phyloP scores from a whole-genome alignment of 2,888 invertebrate genomes.

The Brachypalpus laphriformis region DNA sequence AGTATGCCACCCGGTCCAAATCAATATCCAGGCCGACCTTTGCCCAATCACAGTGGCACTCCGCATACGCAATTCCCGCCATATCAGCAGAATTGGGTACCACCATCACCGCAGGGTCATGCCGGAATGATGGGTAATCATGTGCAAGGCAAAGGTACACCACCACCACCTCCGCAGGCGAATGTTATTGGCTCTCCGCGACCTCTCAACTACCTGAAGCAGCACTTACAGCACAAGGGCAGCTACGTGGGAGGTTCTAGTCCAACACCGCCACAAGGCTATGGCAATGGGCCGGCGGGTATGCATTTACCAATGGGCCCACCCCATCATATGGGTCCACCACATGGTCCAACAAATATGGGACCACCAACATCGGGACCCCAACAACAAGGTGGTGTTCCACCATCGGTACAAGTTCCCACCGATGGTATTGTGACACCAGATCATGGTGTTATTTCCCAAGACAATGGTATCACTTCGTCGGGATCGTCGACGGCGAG shows the following conservation, averaged over 20 bases:
- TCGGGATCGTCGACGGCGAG: slow-evolving; percentile 82
- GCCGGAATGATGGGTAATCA: slow-evolving; percentile 82
- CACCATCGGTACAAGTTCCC: slow-evolving; percentile 61
- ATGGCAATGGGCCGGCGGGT: slow-evolving; percentile 83
- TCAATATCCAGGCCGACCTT: slow-evolving; percentile 84
- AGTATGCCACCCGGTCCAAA: slow-evolving; percentile 82
- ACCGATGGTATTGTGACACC: slow-evolving; percentile 80
- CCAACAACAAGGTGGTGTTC: slow-evolving; percentile 77
- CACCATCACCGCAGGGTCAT: slow-evolving; percentile 80
- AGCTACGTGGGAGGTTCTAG: slow-evolving; percentile 84
- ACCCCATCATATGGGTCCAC: slow-evolving; percentile 84
- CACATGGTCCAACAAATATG: slow-evolving; percentile 88
- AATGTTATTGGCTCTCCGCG: slow-evolving; percentile 83
- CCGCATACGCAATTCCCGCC: slow-evolving; percentile 83
- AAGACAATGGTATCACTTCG: slow-evolving; percentile 85
- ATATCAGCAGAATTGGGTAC: slow-evolving; percentile 82
- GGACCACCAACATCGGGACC: slow-evolving; percentile 85
- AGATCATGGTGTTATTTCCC: slow-evolving; percentile 83
- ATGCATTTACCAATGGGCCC: slow-evolving; percentile 86
- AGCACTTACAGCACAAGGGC: slow-evolving; percentile 89
- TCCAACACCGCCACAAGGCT: slow-evolving; percentile 85
- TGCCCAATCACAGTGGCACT: slow-evolving; percentile 84
- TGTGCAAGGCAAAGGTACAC: slow-evolving; percentile 81
- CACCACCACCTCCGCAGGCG: slow-evolving; percentile 84
- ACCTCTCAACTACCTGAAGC: slow-evolving; percentile 87